Base-by-base conservation (phyloP, 2,113 vertebrate species). In the Zootoca vivipara region DNA sequence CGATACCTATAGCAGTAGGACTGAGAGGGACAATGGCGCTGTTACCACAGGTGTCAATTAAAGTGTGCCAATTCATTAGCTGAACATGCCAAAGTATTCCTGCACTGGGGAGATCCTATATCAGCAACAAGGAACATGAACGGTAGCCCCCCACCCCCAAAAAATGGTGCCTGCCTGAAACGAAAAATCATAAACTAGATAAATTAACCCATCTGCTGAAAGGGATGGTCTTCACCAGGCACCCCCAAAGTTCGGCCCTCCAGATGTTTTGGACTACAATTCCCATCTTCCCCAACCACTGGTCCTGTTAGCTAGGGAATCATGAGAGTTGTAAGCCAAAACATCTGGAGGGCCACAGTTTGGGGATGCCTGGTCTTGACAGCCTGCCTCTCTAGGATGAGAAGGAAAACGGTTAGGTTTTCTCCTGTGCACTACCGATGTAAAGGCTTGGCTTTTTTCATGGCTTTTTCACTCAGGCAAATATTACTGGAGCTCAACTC, bases 1-100 rank as follows among this genome's bases (percentile, higher is more conserved):
- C 99, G 97, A 80, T 99, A 99, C 94, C 99, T 97, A 91, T 99
- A 99, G 96, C 99, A 99, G 82, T 99, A 98, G 56, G 99, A 99
- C 99, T 99, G 92, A 8, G 38, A 28, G 88, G 28, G 3, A 26
- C 78, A 3, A 58, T 42, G 40, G 64, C 3, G 1, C 0, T 33
- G 15, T 28, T 78, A 30, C 78, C 83, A 40, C 86, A 87, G 7
- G 58, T 15, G 40, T 1, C 78, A 89, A 83, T 90, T 86, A 67
- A 69, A 92, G 78, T 87, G 95, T 77, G 10, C 56, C 2, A 3
- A 22, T 62, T 67, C 67, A 67, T 67, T 38, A 67, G 58, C 22
- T 52, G 80, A 75, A 75, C 28, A 20, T 74, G 33, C n/a, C 30
- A 70, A 10, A 65, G 38, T 35, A 65, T 30, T 24, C 58, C 40